Evolutionary conservation across 1,140 invertebrate species (phyloP).

Genomic region (Bacillus rossius): DNA sequence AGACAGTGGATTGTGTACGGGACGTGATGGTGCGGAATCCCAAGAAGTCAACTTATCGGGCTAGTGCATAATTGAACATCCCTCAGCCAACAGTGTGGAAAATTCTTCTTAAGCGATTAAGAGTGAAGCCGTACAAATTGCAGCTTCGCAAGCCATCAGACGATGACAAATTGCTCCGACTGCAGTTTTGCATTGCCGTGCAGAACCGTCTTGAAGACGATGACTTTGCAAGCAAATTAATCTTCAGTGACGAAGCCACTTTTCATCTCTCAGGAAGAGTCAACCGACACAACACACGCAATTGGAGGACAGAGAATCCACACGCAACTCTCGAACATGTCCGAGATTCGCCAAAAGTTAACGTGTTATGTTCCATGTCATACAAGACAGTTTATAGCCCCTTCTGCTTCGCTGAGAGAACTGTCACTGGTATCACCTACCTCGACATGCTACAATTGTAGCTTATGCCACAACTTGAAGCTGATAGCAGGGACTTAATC

Average conservation of each 20-base stretch:
- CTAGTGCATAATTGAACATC: background rate
- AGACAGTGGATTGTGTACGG: background rate
- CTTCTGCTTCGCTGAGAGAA: background rate
- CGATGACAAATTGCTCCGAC: background rate
- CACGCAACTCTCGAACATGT: background rate
- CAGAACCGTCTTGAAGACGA: background rate
- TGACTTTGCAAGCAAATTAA: slow-evolving; percentile 1
- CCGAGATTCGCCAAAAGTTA: slow-evolving; percentile 6
- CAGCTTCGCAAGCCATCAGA: background rate
- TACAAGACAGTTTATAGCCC: slow-evolving; percentile 7
- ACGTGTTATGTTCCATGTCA: slow-evolving; percentile 5
- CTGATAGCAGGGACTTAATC: slow-evolving; percentile 1
- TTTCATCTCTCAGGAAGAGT: background rate
- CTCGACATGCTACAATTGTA: background rate
- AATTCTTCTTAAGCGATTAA: too few relatives aligned
- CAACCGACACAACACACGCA: background rate
- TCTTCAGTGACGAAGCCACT: slow-evolving; percentile 10
- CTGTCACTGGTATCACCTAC: background rate
- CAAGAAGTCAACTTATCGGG: background rate
- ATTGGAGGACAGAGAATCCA: slow-evolving; percentile 8
- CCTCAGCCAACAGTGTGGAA: slow-evolving; percentile 1
- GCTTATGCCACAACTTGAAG: slow-evolving; percentile 7
- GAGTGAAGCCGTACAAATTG: too few relatives aligned
- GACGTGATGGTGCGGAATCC: background rate
- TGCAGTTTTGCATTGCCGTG: background rate